A percentile compares a stretch with the other conserved stretches of the same genome.
Conservation (phyloP, 2,888 invertebrate genomes). For the Pachliopta kotzebuea region DNA sequence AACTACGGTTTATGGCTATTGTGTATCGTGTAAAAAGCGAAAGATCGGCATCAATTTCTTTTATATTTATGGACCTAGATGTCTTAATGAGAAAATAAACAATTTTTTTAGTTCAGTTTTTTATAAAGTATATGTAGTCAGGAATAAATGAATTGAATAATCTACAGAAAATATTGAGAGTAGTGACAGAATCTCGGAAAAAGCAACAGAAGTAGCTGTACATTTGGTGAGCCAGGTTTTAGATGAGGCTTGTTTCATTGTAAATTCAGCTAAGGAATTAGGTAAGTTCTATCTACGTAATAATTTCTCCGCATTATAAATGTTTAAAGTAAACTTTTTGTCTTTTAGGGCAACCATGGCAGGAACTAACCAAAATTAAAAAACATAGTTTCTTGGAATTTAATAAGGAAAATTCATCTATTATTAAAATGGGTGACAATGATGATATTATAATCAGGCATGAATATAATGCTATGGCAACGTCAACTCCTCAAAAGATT, state of each 20-base stretch:
- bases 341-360: constrained; percentile 52
- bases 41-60: too few relatives aligned
- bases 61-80: too few relatives aligned
- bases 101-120: too few relatives aligned
- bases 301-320: not conserved
- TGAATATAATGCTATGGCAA: constrained; percentile 48
- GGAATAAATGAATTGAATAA: not conserved
- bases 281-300: constrained; percentile 40
- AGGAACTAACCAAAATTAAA: constrained; percentile 47
- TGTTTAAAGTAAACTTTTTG: not conserved
- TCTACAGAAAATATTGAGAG: constrained; percentile 42
- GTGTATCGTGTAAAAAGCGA: too few relatives aligned
- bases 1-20: too few relatives aligned
- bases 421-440: constrained; percentile 42
- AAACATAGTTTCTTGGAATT: constrained; percentile 36
- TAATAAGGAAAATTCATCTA: constrained; percentile 42
- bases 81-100: too few relatives aligned
- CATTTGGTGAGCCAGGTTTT: constrained; percentile 64
- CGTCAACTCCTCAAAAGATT: constrained; percentile 65
- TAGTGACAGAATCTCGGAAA: constrained; percentile 41
- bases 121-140: not conserved
- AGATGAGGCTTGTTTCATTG: constrained; percentile 64
- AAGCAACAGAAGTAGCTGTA: constrained; percentile 54
- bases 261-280: constrained; percentile 55
- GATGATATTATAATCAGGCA: constrained; percentile 46